phyloP scores from a whole-genome alignment of 92 coral and sea anemone species.

The Porites divaricata region DNA sequence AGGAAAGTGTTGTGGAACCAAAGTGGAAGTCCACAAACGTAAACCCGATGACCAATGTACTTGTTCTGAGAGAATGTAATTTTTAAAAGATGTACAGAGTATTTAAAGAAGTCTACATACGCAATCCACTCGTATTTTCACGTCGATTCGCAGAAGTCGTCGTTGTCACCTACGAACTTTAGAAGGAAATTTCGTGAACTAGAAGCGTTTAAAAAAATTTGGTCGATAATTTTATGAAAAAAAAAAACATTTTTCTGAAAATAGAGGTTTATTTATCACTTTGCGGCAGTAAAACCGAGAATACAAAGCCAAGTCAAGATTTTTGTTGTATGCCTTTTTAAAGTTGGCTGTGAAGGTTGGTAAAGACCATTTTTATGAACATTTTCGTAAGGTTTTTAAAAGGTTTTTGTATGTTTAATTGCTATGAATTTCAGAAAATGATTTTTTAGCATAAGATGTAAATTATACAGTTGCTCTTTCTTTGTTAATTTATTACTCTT shows the following conservation, averaged over 20 bases:
- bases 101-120: conserved; percentile 39
- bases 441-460: conserved; percentile 17
- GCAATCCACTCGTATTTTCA: conserved; percentile 47
- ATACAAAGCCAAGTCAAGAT: not conserved
- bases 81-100: conserved; percentile 45
- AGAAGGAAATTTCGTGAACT: conserved; percentile 3
- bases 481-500: conserved; percentile 44
- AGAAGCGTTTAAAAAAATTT: conserved; percentile 8
- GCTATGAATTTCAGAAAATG: not conserved
- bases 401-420: not conserved
- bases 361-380: not conserved
- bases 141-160: conserved; percentile 23
- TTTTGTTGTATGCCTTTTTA: not conserved
- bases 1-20: not conserved
- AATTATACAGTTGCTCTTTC: conserved; percentile 20
- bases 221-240: not conserved
- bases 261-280: conserved; percentile 30
- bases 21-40: too few relatives aligned
- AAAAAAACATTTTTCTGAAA: not conserved
- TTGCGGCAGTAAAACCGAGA: conserved; percentile 24
- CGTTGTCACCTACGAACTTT: conserved; percentile 7
- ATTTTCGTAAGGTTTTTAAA: too few relatives aligned
- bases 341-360: not conserved
- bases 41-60: not conserved
- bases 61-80: conserved; percentile 36